Conservation (phyloP, 2,113 vertebrate genomes). For the Megalops atlanticus region DNA sequence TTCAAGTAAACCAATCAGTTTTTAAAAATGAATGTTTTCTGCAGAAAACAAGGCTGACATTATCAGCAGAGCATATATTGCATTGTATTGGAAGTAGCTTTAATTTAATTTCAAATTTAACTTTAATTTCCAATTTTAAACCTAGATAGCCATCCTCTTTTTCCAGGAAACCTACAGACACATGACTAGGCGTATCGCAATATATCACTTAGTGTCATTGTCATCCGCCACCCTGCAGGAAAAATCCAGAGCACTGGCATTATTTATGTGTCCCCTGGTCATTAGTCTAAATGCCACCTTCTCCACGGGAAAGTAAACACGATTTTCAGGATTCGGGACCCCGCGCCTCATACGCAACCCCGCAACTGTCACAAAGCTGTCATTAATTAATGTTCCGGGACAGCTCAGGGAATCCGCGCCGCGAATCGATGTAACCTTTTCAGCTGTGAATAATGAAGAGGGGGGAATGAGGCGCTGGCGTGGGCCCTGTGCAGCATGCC, state of each 20-base stretch:
- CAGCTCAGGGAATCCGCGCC: neutral
- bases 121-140: too few relatives aligned
- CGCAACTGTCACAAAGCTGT: neutral
- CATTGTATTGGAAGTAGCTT: too few relatives aligned
- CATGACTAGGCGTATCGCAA: too few relatives aligned
- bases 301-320: neutral
- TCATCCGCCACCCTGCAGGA: neutral
- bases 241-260: neutral
- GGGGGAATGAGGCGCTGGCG: neutral
- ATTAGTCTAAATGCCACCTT: neutral
- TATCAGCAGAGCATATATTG: too few relatives aligned
- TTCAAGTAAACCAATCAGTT: too few relatives aligned
- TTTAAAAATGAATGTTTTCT: too few relatives aligned
- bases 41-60: too few relatives aligned
- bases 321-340: neutral
- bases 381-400: neutral
- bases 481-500: neutral
- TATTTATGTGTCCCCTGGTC: neutral
- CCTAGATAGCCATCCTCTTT: too few relatives aligned
- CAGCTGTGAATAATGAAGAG: neutral
- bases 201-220: too few relatives aligned
- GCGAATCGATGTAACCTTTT: neutral
- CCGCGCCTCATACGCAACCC: neutral
- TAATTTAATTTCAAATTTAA: too few relatives aligned
- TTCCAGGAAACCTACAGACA: too few relatives aligned